Percentiles rank a stretch among this genome's conserved stretches.
phyloP scores from a whole-genome alignment of 1,140 invertebrate genomes.

The Paracyclopina nana region DNA sequence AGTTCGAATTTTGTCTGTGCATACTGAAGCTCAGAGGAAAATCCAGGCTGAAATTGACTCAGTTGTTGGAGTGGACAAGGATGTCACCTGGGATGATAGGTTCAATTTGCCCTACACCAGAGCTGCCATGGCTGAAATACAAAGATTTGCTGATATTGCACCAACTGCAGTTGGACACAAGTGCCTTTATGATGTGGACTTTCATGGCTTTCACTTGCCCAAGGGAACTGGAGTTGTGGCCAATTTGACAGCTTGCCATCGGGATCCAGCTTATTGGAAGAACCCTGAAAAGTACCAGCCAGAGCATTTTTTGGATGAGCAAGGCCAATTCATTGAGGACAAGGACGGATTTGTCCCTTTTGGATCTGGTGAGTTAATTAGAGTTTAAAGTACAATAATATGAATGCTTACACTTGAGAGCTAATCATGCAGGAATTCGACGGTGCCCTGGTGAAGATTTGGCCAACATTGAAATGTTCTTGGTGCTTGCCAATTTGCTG shows the following conservation, averaged over 20 bases:
- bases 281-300: constrained; percentile 47
- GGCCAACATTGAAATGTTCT: constrained; percentile 45
- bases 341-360: constrained; percentile 40
- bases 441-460: constrained; percentile 52
- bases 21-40: constrained; percentile 7
- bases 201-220: constrained; percentile 1
- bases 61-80: not conserved
- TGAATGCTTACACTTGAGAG: not conserved
- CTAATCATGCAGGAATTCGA: constrained; percentile 37
- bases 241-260: constrained; percentile 5
- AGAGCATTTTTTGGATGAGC: constrained; percentile 45
- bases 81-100: constrained; percentile 2
- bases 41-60: constrained; percentile 3
- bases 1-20: constrained; percentile 3
- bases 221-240: constrained; percentile 3
- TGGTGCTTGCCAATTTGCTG: constrained; percentile 46
- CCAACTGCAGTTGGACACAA: constrained; percentile 9
- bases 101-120: not conserved
- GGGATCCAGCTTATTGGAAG: constrained; percentile 28
- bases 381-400: not conserved
- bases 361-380: constrained; percentile 35
- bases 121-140: not conserved
- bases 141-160: constrained; percentile 10
- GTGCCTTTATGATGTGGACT: not conserved
- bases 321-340: constrained; percentile 31